Percentiles rank a stretch among this genome's conserved stretches.
Evolutionary conservation across 2,797 vertebrate species (phyloP).

Genomic region (Xenops minutus): DNA sequence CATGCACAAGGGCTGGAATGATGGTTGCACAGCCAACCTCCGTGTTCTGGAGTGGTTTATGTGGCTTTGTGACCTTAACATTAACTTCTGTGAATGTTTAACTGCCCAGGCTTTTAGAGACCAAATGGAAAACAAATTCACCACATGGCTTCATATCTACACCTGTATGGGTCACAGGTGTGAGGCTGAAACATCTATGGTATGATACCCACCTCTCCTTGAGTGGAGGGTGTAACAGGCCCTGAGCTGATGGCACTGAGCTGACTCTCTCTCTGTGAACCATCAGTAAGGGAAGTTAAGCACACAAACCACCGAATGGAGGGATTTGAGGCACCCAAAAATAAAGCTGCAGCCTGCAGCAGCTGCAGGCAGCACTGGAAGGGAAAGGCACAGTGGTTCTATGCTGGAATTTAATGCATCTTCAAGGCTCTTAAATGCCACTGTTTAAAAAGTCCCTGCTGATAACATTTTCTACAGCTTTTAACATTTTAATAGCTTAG

Average conservation of each 20-base stretch:
- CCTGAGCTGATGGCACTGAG: not conserved
- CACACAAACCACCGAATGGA: not conserved
- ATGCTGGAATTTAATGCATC: not conserved
- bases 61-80: not conserved
- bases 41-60: not conserved
- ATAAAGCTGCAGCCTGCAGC: not conserved
- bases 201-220: not conserved
- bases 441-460: not conserved
- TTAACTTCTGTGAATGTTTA: constrained; percentile 36
- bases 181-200: not conserved
- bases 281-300: not conserved
- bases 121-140: not conserved
- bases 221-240: fast-evolving
- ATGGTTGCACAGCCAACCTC: not conserved
- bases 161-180: not conserved
- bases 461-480: not conserved
- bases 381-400: not conserved
- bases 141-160: not conserved
- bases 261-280: not conserved
- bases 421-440: not conserved
- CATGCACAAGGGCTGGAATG: not conserved
- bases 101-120: not conserved
- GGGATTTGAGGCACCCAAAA: not conserved
- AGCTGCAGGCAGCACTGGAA: not conserved
- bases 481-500: not conserved